Evolutionary conservation across 2,888 invertebrate genomes (phyloP).

Genomic region (Scaptomyza flava): DNA sequence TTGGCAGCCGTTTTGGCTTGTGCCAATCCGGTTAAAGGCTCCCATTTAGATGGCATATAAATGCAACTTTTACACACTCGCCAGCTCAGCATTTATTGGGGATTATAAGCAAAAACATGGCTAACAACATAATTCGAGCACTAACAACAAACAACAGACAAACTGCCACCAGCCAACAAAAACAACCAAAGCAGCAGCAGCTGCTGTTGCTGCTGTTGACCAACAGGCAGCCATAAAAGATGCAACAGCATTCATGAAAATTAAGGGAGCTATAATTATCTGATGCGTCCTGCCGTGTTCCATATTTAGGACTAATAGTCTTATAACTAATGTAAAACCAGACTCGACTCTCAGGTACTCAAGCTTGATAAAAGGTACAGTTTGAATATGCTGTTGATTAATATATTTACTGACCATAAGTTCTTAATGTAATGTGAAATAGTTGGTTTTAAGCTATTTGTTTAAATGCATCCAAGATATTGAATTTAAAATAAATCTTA

Average conservation of each 20-base stretch:
- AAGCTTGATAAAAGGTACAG: too few relatives aligned
- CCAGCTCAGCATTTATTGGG: conserved; percentile 53
- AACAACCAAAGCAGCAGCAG: conserved; percentile 10
- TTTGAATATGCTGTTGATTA: too few relatives aligned
- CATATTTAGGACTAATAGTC: background rate
- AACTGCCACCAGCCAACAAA: conserved; percentile 15
- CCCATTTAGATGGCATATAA: conserved; percentile 14
- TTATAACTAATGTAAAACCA: conserved; percentile 8
- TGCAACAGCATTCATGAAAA: conserved; percentile 32
- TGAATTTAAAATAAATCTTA: too few relatives aligned
- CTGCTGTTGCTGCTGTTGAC: conserved; percentile 29
- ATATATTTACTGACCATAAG: too few relatives aligned
- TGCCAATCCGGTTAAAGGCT: background rate
- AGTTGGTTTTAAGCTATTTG: too few relatives aligned
- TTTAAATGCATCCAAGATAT: too few relatives aligned
- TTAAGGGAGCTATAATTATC: conserved; percentile 52
- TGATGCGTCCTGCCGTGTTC: conserved; percentile 17
- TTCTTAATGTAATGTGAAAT: too few relatives aligned
- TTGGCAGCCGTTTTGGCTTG: conserved; percentile 64
- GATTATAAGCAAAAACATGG: conserved; percentile 50
- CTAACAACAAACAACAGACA: conserved; percentile 44
- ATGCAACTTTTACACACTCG: conserved; percentile 46
- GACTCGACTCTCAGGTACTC: too few relatives aligned
- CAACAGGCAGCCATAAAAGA: conserved; percentile 31
- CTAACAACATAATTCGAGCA: conserved; percentile 75